Evolutionary conservation across 2,888 invertebrate species (phyloP).

Genomic region (Ommatoiulus sabulosus): DNA sequence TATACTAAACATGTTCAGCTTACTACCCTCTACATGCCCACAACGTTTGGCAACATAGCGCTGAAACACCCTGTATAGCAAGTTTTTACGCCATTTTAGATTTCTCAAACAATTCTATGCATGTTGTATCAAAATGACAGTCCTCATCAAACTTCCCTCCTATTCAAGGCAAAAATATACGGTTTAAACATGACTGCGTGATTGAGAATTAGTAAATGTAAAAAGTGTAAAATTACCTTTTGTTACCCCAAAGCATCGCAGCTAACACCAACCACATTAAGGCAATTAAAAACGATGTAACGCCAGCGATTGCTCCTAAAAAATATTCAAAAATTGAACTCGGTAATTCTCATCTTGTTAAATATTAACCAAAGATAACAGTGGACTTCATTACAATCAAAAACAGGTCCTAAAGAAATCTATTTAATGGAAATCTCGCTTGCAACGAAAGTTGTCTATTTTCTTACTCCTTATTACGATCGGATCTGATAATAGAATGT

Average conservation of each 20-base stretch:
- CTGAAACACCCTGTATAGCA: too few species aligned
- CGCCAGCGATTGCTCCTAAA: not conserved
- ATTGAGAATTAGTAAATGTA: not conserved
- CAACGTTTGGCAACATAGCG: too few species aligned
- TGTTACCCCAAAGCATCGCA: not conserved
- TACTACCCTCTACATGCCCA: too few species aligned
- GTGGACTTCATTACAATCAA: not conserved
- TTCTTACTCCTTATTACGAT: too few species aligned
- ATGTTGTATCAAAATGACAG: too few species aligned
- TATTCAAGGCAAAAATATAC: not conserved
- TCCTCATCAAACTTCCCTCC: not conserved
- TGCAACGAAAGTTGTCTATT: too few species aligned
- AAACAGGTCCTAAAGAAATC: not conserved
- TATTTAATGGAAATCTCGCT: too few species aligned
- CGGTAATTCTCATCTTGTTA: not conserved
- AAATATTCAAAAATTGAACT: not conserved
- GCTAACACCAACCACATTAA: not conserved
- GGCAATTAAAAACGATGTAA: not conserved
- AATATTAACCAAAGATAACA: not conserved
- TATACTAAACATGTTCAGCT: too few species aligned
- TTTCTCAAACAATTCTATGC: too few species aligned
- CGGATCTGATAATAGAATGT: not conserved
- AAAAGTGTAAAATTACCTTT: not conserved
- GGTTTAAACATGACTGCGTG: not conserved
- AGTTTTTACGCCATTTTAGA: too few species aligned